Conservation (phyloP, 2,888 invertebrate genomes). For the Spialia ferax region DNA sequence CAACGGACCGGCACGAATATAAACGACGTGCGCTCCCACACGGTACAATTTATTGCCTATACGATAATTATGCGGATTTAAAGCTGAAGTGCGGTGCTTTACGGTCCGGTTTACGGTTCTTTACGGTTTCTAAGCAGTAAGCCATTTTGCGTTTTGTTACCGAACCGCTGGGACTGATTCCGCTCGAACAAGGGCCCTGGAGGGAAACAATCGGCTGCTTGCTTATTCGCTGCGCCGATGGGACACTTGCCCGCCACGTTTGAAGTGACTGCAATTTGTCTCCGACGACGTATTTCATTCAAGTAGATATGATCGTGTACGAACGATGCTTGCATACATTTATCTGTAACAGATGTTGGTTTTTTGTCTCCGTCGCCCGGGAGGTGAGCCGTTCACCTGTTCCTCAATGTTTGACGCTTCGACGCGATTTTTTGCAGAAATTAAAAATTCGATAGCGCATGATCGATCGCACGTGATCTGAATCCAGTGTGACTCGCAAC, state of each 20-base stretch:
- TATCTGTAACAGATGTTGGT: constrained; percentile 74
- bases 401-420: constrained; percentile 68
- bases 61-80: constrained; percentile 82
- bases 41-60: constrained; percentile 75
- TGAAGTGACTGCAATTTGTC: constrained; percentile 84
- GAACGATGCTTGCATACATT: constrained; percentile 74
- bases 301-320: constrained; percentile 82
- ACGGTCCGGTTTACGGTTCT: constrained; percentile 73
- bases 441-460: constrained; percentile 77
- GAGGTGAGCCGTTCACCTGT: constrained; percentile 79
- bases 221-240: constrained; percentile 67
- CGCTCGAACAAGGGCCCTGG: constrained; percentile 50
- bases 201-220: constrained; percentile 72
- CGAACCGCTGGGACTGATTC: constrained; percentile 61
- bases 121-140: constrained; percentile 61
- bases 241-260: constrained; percentile 69
- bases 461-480: constrained; percentile 65
- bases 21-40: constrained; percentile 61
- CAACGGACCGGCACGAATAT: constrained; percentile 55
- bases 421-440: constrained; percentile 71
- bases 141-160: constrained; percentile 69
- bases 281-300: constrained; percentile 75
- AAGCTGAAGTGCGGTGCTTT: constrained; percentile 73
- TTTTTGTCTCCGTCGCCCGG: constrained; percentile 67
- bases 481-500: constrained; percentile 48